phyloP scores from a whole-genome alignment of 2,888 invertebrate species.

The Mythimna impura region DNA sequence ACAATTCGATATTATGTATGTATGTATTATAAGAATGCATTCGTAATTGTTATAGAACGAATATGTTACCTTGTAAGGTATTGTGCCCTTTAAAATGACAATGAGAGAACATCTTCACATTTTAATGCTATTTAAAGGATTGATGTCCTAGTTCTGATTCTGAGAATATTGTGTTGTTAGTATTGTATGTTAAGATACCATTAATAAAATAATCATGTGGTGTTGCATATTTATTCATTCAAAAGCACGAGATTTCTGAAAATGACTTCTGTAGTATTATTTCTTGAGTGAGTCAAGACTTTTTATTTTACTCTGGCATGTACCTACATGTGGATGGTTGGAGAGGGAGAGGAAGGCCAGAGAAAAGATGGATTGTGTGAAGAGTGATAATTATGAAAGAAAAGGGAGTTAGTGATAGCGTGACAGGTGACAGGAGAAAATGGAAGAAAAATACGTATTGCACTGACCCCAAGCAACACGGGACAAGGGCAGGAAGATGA shows the following conservation, averaged over 20 bases:
- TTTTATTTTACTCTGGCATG: constrained; percentile 1
- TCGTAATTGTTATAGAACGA: constrained; percentile 39
- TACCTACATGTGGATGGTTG: no score
- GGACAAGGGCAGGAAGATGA: no score
- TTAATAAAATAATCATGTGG: constrained; percentile 17
- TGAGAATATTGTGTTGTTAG: constrained; percentile 33
- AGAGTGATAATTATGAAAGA: no score
- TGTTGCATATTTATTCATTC: background rate
- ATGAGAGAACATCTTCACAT: constrained; percentile 54
- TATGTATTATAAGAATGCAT: constrained; percentile 29
- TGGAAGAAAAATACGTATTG: no score
- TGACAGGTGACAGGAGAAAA: no score
- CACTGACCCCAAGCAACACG: no score
- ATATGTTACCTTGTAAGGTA: constrained; percentile 34
- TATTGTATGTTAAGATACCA: constrained; percentile 1
- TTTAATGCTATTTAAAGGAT: constrained; percentile 53
- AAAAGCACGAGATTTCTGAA: constrained; percentile 1
- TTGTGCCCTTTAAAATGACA: constrained; percentile 51
- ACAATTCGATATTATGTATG: constrained; percentile 12
- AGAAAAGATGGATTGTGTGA: no score
- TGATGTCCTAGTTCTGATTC: constrained; percentile 48
- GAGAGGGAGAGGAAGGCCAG: no score
- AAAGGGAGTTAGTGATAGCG: no score
- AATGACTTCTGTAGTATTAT: background rate
- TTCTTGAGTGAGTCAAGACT: background rate